These are phyloP conservation scores for Ctenopoma multispine DNA, from an alignment of 2,797 vertebrate genomes.

Conservation along the genomic window DNA sequence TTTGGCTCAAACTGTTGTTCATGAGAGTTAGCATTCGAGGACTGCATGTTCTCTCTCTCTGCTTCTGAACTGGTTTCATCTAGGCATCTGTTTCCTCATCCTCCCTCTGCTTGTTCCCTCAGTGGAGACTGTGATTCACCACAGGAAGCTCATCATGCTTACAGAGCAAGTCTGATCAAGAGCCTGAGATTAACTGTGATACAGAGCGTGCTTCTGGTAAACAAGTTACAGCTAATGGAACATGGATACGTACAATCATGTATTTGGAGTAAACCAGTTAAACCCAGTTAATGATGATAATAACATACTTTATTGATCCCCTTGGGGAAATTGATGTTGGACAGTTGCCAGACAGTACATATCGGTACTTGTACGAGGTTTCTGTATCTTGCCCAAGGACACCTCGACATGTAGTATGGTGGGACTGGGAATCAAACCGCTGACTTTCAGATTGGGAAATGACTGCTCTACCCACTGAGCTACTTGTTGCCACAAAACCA, in stretches of 20 bases:
- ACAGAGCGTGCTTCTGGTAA: not conserved
- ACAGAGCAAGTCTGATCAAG: constrained; percentile 20
- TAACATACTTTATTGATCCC: too few relatives aligned
- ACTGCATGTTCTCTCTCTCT: constrained; percentile 11
- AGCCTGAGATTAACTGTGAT: not conserved
- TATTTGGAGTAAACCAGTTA: not conserved
- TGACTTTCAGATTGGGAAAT: too few relatives aligned
- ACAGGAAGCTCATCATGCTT: constrained; percentile 20
- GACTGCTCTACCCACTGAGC: too few relatives aligned
- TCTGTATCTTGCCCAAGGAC: too few relatives aligned
- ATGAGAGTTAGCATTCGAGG: constrained; percentile 8
- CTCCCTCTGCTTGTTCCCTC: not conserved
- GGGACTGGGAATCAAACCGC: too few relatives aligned
- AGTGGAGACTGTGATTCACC: not conserved
- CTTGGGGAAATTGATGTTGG: too few relatives aligned
- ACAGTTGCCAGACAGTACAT: too few relatives aligned
- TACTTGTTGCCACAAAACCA: too few relatives aligned
- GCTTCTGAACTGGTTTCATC: constrained; percentile 4
- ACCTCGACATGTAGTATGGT: too few relatives aligned
- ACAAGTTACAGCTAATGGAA: not conserved
- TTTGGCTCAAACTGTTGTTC: constrained; percentile 24
- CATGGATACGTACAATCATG: not conserved
- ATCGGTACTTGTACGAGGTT: too few relatives aligned
- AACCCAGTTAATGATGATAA: too few relatives aligned
- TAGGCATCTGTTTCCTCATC: constrained; percentile 2